Conservation (phyloP, 2,113 vertebrate species). For the Junco hyemalis region DNA sequence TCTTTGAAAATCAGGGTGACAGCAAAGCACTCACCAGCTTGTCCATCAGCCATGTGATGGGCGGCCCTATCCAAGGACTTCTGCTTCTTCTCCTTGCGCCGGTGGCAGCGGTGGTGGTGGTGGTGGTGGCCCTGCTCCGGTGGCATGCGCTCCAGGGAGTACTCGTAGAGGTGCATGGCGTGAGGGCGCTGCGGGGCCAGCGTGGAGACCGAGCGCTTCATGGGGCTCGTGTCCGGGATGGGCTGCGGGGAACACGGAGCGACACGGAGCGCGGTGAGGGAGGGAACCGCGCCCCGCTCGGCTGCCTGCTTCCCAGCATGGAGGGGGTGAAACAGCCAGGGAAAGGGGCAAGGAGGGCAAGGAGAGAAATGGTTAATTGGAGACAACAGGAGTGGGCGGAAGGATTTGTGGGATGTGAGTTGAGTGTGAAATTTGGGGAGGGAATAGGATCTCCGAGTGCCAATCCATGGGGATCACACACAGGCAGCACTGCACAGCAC, state of each 20-base stretch:
- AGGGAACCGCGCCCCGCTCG: neutral
- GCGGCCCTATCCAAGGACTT: constrained; percentile 84
- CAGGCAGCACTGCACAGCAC: neutral
- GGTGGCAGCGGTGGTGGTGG: constrained; percentile 90
- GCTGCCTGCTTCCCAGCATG: neutral
- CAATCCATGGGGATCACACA: neutral
- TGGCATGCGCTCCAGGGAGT: constrained; percentile 76
- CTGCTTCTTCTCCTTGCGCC: constrained; percentile 88
- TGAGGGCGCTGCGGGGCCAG: constrained; percentile 84
- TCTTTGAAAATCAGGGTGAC: too few species aligned
- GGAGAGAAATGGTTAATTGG: neutral
- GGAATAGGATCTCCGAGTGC: neutral
- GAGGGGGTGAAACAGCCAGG: neutral
- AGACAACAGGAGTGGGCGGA: neutral
- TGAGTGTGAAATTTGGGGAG: neutral
- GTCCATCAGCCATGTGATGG: constrained; percentile 68
- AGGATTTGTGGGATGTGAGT: neutral
- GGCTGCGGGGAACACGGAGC: constrained; percentile 68
- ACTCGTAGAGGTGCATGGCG: constrained; percentile 78
- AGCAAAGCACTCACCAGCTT: constrained; percentile 71
- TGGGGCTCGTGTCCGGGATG: constrained; percentile 85
- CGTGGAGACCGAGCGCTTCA: constrained; percentile 91
- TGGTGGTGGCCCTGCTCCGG: constrained; percentile 83
- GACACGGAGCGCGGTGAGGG: neutral
- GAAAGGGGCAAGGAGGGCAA: neutral